A percentile compares a stretch with the other conserved stretches of the same genome.
Conservation (phyloP, 1,140 invertebrate genomes). For the Copidosoma floridanum region DNA sequence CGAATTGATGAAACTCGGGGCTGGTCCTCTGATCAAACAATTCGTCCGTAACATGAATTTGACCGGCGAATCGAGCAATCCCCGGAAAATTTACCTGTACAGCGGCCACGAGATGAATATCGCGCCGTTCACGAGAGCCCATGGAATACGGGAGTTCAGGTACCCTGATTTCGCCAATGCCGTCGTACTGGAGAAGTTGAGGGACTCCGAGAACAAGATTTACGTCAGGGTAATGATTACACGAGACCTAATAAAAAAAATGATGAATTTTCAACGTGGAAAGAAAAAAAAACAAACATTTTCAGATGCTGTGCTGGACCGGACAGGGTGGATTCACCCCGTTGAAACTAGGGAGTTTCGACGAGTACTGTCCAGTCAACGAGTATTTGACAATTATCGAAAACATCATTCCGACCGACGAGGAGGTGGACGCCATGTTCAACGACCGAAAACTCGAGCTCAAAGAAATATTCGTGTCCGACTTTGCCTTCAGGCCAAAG, state of each 20-base stretch:
- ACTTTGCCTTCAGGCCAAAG: background rate
- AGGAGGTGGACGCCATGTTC: background rate
- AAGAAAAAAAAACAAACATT: too few species aligned
- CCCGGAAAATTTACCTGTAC: constrained; percentile 15
- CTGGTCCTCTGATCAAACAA: background rate
- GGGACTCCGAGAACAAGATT: background rate
- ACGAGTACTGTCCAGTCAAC: background rate
- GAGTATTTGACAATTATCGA: background rate
- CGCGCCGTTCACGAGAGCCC: background rate
- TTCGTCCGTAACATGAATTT: background rate
- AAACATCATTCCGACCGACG: background rate
- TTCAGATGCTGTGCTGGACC: background rate
- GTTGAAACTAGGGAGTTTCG: background rate
- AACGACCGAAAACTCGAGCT: background rate
- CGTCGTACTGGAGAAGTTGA: constrained; percentile 15
- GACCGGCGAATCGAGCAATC: background rate
- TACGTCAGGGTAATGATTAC: constrained; percentile 7
- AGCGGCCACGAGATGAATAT: constrained; percentile 6
- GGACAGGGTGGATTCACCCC: background rate
- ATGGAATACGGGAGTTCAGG: background rate
- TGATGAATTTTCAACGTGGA: too few species aligned
- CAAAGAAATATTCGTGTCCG: background rate
- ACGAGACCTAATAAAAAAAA: too few species aligned
- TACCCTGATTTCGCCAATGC: constrained; percentile 7
- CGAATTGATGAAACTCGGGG: background rate